Base-by-base conservation (phyloP, 2,888 invertebrate species). In the Oeneis ivallda region DNA sequence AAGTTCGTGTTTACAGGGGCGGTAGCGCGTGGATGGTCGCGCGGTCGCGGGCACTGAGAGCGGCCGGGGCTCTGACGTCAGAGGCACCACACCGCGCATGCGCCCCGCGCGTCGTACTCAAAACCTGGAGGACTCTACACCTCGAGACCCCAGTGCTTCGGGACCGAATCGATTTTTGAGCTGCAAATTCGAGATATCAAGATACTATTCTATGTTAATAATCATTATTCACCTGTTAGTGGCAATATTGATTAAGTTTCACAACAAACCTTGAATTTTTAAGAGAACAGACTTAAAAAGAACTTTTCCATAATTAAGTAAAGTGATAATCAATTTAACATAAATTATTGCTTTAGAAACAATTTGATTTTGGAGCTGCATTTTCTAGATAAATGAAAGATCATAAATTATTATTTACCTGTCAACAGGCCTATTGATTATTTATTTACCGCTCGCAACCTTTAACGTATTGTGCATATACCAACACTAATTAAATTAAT, bases 121-220 rank as follows among this genome's bases (percentile, higher is more conserved):
- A 83, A 87, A 85, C 84, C 82, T 82, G 86, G 85, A 90, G 88
- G 79, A 82, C 88, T 83, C 90, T 91, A 86, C 85, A 86, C 84
- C 86, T 87, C 82, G 84, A 91, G 90, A 90, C 90, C 89, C 88
- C 87, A 89, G 86, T 81, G 85, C 89, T 90, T 86, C 84, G 87
- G 85, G 79, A 86, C 82, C 85, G 85, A 89, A 92, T 92, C 91
- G 91, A 92, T 92, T 89, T 91, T 89, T 85, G 85, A 89, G 86
- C 86, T 91, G 87, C 87, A 89, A 65, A 71, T 70, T 66, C 65
- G 65, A 58, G 59, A 64, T 64, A 69, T 69, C 64, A 50, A 64
- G 43, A 57, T 57, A 5, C 2, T 43, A 59, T 41, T 17, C 7
- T 2, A 13, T 32, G 13, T 13, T n/a, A n/a, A 45, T n/a, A 26